Evolutionary conservation across 2,888 invertebrate genomes (phyloP).

Genomic region (Pterobdella sp.): DNA sequence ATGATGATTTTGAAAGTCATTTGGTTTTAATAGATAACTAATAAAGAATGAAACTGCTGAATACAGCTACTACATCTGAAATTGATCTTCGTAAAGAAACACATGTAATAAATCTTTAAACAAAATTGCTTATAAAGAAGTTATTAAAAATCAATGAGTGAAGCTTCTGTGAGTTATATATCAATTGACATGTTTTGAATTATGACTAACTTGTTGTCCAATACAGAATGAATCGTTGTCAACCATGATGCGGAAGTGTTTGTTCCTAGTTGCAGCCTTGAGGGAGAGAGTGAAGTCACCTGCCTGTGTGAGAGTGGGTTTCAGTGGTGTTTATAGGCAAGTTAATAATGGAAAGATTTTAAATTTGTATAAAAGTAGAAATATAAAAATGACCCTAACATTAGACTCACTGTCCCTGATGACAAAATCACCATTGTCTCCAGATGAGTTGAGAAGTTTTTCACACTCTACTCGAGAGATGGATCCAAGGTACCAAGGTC

Average conservation of each 20-base stretch:
- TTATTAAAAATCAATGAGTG: too few relatives aligned
- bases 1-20: too few relatives aligned
- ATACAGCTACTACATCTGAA: too few relatives aligned
- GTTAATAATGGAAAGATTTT: neutral
- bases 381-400: slow-evolving; percentile 59
- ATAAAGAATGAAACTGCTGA: too few relatives aligned
- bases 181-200: too few relatives aligned
- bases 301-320: slow-evolving; percentile 59
- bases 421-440: slow-evolving; percentile 94
- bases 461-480: slow-evolving; percentile 94
- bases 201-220: slow-evolving; percentile 91
- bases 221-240: slow-evolving; percentile 75
- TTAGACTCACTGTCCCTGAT: slow-evolving; percentile 98
- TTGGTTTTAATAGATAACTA: too few relatives aligned
- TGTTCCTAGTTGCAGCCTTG: slow-evolving; percentile 93
- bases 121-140: too few relatives aligned
- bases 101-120: too few relatives aligned
- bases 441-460: slow-evolving; percentile 83
- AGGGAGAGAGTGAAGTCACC: slow-evolving; percentile 96
- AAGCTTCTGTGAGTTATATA: too few relatives aligned
- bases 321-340: neutral
- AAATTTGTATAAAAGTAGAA: neutral
- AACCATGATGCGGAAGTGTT: slow-evolving; percentile 93
- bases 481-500: slow-evolving; percentile 92
- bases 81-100: too few relatives aligned